These are phyloP conservation scores for Nomada fucata DNA, from an alignment of 2,888 invertebrate genomes.

Conservation along the genomic window DNA sequence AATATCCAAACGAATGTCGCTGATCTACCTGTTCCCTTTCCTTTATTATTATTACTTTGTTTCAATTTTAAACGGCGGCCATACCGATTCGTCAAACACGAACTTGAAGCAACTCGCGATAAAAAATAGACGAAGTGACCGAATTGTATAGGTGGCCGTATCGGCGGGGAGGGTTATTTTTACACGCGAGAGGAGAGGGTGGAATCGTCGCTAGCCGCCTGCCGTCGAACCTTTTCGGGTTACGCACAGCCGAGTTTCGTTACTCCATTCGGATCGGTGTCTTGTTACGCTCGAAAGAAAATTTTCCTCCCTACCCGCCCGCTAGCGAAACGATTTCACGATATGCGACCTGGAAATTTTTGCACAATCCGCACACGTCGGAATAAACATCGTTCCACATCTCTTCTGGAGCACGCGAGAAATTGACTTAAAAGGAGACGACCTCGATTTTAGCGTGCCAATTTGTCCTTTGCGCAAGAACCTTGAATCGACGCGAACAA, in stretches of 20 bases:
- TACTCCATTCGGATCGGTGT: slow-evolving; percentile 69
- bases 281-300: slow-evolving; percentile 71
- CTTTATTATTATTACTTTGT: background rate
- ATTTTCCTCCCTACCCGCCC: slow-evolving; percentile 20
- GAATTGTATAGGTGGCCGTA: slow-evolving; percentile 48
- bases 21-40: background rate
- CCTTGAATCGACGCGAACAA: no score
- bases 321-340: slow-evolving; percentile 3
- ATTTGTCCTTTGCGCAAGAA: no score
- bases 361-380: background rate
- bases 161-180: slow-evolving; percentile 80
- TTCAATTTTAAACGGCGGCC: background rate
- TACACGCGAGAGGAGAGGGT: slow-evolving; percentile 74
- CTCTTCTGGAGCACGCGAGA: slow-evolving; percentile 26
- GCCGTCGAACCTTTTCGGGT: slow-evolving; percentile 82
- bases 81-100: slow-evolving; percentile 3
- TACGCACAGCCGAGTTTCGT: slow-evolving; percentile 75
- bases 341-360: background rate
- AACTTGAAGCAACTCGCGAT: slow-evolving; percentile 25
- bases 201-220: slow-evolving; percentile 61
- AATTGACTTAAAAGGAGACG: slow-evolving; percentile 3
- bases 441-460: background rate
- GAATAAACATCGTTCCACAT: background rate
- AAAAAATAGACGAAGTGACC: slow-evolving; percentile 46
- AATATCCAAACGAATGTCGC: background rate